Evolutionary conservation across 53 echinoderm and acorn worm species (phyloP).

Genomic region (Crossaster papposus): DNA sequence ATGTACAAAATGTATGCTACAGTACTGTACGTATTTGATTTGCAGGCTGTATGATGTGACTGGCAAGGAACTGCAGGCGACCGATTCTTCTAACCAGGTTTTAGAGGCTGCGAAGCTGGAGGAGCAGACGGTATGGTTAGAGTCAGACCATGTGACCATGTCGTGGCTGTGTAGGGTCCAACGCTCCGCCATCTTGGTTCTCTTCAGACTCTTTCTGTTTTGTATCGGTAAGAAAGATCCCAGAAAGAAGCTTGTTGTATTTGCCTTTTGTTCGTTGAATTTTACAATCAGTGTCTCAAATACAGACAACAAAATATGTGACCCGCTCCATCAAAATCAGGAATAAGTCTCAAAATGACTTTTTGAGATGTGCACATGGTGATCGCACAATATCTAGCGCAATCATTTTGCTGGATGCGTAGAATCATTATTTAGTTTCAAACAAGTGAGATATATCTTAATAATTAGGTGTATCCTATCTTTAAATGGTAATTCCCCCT

Average conservation of each 20-base stretch:
- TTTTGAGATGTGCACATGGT: too few relatives aligned
- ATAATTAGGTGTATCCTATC: too few relatives aligned
- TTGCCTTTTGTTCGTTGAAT: not conserved
- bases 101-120: not conserved
- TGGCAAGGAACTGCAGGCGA: not conserved
- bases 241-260: not conserved
- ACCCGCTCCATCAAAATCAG: too few relatives aligned
- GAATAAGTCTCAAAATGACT: too few relatives aligned
- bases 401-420: too few relatives aligned
- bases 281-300: not conserved
- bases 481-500: too few relatives aligned
- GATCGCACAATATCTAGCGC: too few relatives aligned
- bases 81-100: not conserved
- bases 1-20: too few relatives aligned
- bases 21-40: too few relatives aligned
- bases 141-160: slow-evolving; percentile 74
- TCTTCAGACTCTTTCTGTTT: slow-evolving; percentile 73
- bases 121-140: slow-evolving; percentile 55
- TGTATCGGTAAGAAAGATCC: slow-evolving; percentile 62
- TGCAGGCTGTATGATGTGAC: slow-evolving; percentile 29
- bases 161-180: slow-evolving; percentile 82
- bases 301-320: too few relatives aligned
- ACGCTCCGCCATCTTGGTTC: slow-evolving; percentile 71
- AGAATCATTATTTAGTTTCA: too few relatives aligned
- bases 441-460: too few relatives aligned